Base-by-base conservation (phyloP, 1,140 invertebrate genomes). In the Trichogramma pretiosum region DNA sequence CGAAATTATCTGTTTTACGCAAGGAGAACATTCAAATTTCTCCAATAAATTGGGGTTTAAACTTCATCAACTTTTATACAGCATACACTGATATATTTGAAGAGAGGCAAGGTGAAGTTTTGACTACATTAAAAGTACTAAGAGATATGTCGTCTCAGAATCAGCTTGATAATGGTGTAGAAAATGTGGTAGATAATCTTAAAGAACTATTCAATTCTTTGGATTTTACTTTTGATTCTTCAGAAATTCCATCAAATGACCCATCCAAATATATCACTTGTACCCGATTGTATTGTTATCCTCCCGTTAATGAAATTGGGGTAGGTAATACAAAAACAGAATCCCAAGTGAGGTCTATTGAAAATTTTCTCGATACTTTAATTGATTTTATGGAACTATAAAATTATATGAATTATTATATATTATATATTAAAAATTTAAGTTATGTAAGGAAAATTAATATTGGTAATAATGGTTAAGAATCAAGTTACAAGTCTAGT, bases 21-120 rank as follows among this genome's bases (percentile, higher is more conserved):
- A 58, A 59, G 48, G 13, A 52, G 30, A 38, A 48, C 26, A 40
- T n/a, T 17, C 9, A 66, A 52, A 53, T n/a, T n/a, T n/a, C n/a
- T n/a, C n/a, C n/a, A n/a, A 62, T 46, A 11, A 63, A 63, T 34
- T 59, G 68, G 19, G 67, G 67, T 5, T 33, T 63, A 14, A 67
- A 61, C 49, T 1, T 68, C 18, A 14, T 46, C 1, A 56, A 67
- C 0, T 72, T 61, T 58, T 62, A 67, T 45, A 7, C 17, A 13
- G 52, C 53, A 35, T 46, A 65, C 1, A 59, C 53, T 39, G 45
- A 48, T 36, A 17, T 0, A 51, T 57, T 35, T 45, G 50, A 60
- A 1, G 41, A 54, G 9, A 42, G 52, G 26, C 26, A 24, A n/a
- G 23, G 23, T 23, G 35, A 41, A 1, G 23, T 47, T 7, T 39